Evolutionary conservation across 2,113 vertebrate genomes (phyloP), one percentile per base, ranked within the genome.

Genomic region (Colistium nudipinnis): DNA sequence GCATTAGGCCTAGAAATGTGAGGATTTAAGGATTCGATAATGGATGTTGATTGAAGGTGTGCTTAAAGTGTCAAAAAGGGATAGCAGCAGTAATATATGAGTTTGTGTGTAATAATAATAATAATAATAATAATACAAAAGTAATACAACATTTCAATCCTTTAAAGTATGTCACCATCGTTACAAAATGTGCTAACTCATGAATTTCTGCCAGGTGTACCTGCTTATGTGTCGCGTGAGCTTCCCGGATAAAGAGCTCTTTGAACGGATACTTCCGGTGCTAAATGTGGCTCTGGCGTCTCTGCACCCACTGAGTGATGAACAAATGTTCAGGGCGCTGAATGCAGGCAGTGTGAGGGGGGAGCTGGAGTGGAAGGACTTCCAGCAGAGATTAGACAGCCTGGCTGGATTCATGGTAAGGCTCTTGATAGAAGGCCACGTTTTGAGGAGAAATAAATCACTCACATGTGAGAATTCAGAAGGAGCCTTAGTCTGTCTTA

Each of bases 311-410:
- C 93, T 99, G 91, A 96, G 96, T 2, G 98, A 99, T 5, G 97
- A 99, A 39, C 97, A 99, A 93, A 96, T 99, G 81, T 99, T 97
- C 89, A 94, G 96, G 38, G 96, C 98, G 5, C 93, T 98, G 74
- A 98, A 97, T 33, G 95, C 97, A 0, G 96, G 98, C 60, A 93
- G 92, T 11, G 84, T 98, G 70, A 90, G 73, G 4, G 94, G 94
- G 3, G 94, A 95, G 54, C 93, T 97, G 20, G 93, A 93, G 1
- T 98, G 97, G 98, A 95, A 94, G 61, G 96, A 99, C 89, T 98
- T 99, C 85, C 96, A 93, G 85, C 95, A 96, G 82, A 94, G 96
- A 86, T 94, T 98, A 94, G 97, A 98, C 10, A 89, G 91, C 44
- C 95, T 99, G 53, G 96, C 96, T 0, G 93, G 93, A 86, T 98